Conservation (phyloP, 1,140 invertebrate genomes). For the Camponotus vicinus region DNA sequence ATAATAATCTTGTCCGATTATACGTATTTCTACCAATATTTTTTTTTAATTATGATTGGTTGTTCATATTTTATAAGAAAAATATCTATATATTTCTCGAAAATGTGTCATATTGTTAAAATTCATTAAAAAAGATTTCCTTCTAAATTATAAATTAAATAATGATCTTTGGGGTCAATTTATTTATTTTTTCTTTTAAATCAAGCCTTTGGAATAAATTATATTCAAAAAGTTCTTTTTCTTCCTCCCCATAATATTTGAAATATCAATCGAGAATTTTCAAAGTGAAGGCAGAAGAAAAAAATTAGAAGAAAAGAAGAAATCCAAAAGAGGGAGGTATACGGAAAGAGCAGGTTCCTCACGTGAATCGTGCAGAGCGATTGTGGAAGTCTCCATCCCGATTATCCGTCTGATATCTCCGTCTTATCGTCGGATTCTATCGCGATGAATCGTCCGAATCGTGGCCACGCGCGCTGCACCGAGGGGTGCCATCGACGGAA, state of each 20-base stretch:
- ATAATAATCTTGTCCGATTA: not conserved
- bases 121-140: not conserved
- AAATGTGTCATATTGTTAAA: not conserved
- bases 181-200: not conserved
- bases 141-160: constrained; percentile 7
- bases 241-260: not conserved
- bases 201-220: not conserved
- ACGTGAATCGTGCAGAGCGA: constrained; percentile 76
- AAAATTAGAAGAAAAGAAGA: not conserved
- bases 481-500: constrained; percentile 62
- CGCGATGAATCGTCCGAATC: constrained; percentile 31
- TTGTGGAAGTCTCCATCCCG: constrained; percentile 76
- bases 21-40: not conserved
- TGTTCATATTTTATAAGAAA: not conserved
- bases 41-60: not conserved
- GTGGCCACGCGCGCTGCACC: not conserved
- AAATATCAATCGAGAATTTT: not conserved
- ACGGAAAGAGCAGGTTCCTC: constrained; percentile 59
- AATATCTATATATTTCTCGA: not conserved
- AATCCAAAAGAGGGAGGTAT: not conserved
- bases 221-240: not conserved
- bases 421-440: constrained; percentile 52
- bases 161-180: not conserved
- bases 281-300: not conserved
- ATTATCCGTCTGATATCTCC: constrained; percentile 25